phyloP scores from a whole-genome alignment of 2,797 vertebrate species.

The Neosilurus hyrtlii region DNA sequence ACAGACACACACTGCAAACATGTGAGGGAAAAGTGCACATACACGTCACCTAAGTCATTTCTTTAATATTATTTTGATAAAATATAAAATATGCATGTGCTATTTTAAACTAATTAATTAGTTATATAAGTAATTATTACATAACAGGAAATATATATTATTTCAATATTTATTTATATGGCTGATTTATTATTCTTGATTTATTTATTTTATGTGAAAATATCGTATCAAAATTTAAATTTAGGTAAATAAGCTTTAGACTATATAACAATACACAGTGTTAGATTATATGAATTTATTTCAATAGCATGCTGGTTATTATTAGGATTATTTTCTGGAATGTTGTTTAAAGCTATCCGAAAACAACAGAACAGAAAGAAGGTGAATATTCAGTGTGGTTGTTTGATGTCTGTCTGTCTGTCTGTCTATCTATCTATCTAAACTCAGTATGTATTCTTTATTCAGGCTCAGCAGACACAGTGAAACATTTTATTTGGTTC shows the following conservation, averaged over 20 bases:
- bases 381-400: no score
- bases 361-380: no score
- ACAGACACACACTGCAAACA: slow-evolving; percentile 5
- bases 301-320: no score
- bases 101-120: not conserved
- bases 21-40: no score
- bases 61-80: not conserved
- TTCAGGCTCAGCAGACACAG: not conserved
- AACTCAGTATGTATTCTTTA: not conserved
- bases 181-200: no score
- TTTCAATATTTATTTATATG: not conserved
- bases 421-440: no score
- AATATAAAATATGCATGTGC: not conserved
- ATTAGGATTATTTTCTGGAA: no score
- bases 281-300: not conserved
- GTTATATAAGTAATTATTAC: not conserved
- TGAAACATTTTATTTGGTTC: not conserved
- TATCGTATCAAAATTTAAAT: no score
- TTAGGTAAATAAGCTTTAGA: no score
- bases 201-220: no score
- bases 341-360: no score
- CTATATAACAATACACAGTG: not conserved
- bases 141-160: not conserved
- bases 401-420: no score
- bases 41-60: not conserved